Conservation (phyloP, 2,888 invertebrate genomes). For the Lycophotia porphyrea region DNA sequence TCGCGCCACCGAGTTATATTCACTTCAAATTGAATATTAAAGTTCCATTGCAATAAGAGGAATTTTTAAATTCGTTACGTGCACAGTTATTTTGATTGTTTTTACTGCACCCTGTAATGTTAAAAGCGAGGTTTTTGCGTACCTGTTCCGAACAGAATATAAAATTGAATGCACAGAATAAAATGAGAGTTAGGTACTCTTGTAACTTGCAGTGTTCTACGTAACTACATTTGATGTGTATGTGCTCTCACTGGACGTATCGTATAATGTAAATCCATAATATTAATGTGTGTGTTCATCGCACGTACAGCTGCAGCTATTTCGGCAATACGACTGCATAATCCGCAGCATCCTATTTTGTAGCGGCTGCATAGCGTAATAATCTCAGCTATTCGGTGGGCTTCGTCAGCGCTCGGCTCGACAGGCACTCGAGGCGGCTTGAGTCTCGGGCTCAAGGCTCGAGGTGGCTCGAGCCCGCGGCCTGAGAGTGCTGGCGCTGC, state of each 20-base stretch:
- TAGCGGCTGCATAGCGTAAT: constrained; percentile 82
- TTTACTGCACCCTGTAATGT: constrained; percentile 53
- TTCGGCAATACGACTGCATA: constrained; percentile 72
- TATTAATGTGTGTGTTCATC: constrained; percentile 45
- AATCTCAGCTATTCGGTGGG: constrained; percentile 85
- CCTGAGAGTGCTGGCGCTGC: constrained; percentile 88
- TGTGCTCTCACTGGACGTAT: constrained; percentile 22
- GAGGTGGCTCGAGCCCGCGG: constrained; percentile 78
- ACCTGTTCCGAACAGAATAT: constrained; percentile 14
- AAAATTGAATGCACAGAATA: constrained; percentile 12
- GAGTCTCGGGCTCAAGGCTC: constrained; percentile 78
- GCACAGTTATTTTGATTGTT: constrained; percentile 62
- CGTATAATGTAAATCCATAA: constrained; percentile 28
- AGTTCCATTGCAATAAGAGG: constrained; percentile 73
- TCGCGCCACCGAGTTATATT: constrained; percentile 82
- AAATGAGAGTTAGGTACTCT: neutral
- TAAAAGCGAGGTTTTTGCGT: constrained; percentile 30
- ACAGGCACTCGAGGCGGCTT: constrained; percentile 83
- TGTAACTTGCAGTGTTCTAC: constrained; percentile 1
- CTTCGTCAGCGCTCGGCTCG: constrained; percentile 87
- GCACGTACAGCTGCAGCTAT: constrained; percentile 59
- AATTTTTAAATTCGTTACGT: constrained; percentile 68
- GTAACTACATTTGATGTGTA: constrained; percentile 22
- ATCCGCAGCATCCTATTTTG: constrained; percentile 81
- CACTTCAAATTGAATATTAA: constrained; percentile 84